Percentiles rank a stretch among this genome's conserved stretches.
phyloP scores from a whole-genome alignment of 2,797 vertebrate species.

The Australoheros facetus region DNA sequence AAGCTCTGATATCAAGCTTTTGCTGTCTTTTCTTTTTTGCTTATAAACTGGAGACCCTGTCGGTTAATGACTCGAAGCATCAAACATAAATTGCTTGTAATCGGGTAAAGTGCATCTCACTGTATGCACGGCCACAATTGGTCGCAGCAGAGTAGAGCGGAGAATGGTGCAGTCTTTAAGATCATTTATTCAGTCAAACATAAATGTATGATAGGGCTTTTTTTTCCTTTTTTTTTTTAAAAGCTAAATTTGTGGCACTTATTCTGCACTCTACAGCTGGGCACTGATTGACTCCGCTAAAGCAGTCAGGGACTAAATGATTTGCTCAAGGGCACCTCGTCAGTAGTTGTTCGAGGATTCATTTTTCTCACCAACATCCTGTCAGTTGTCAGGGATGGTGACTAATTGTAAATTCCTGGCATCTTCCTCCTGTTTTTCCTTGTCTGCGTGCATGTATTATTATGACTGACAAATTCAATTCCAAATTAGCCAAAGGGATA shows the following conservation, averaged over 20 bases:
- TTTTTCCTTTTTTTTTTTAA: too few relatives aligned
- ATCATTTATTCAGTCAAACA: not conserved
- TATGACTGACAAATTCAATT: slow-evolving; percentile 10
- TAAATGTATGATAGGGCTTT: not conserved
- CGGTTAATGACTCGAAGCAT: not conserved
- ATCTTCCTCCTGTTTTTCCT: slow-evolving; percentile 15
- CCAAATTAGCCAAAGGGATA: not conserved
- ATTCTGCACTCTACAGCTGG: slow-evolving; percentile 15
- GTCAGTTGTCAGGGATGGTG: slow-evolving; percentile 20
- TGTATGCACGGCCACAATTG: not conserved
- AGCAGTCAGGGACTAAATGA: slow-evolving; percentile 27
- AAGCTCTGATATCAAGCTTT: not conserved
- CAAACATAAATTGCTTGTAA: not conserved
- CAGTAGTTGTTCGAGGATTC: slow-evolving; percentile 29
- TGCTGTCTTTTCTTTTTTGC: not conserved
- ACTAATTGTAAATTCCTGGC: slow-evolving; percentile 38
- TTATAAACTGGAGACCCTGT: not conserved
- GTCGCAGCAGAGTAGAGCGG: not conserved
- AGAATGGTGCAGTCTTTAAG: not conserved
- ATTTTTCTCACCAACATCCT: slow-evolving; percentile 37
- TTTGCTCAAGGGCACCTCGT: slow-evolving; percentile 51
- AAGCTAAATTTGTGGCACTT: not conserved
- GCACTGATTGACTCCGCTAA: slow-evolving; percentile 36
- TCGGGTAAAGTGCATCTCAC: slow-evolving; percentile 9
- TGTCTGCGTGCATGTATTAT: slow-evolving; percentile 1